Base-by-base conservation (phyloP, 2,888 invertebrate genomes). In the Tetropium fuscum region DNA sequence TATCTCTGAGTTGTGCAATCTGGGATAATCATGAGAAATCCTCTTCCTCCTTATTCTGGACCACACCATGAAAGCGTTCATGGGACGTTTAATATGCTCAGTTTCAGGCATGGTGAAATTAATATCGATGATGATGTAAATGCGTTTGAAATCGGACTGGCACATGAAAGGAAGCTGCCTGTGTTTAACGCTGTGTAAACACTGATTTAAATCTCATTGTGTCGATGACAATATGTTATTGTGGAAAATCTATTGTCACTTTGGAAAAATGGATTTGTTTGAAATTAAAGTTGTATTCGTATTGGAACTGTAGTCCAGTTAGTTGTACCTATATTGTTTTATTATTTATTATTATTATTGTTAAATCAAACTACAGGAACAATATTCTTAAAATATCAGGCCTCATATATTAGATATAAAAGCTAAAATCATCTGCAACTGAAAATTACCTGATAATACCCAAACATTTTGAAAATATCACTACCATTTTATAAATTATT, bases 21-120 rank as follows among this genome's bases (percentile, higher is more conserved):
- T 91, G 54, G 94, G 94, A 77, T 94, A 92, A 78, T 93, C 88
- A 78, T 88, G 85, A 0, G 94, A 92, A 80, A 94, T 94, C 76
- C 92, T 92, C 75, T 92, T 88, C 40, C 94, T 81, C 75, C 93
- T 89, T 64, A 91, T 89, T 34, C 90, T 82, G 1, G 90, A 90
- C 91, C 91, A 91, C 34, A 91, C 91, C 95, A 95, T 95, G 81
- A 95, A 95, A 2, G 95, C 95, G 80, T 95, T 95, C 95, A 95
- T 95, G 0, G 95, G 95, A 69, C 95, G 85, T 81, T 97, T 97
- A 44, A 68, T 59, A 53, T 61, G 63, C 40, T 65, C 66, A 58
- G 60, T 53, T 53, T 64, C 62, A 54, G 70, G 63, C 69, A 70
- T 69, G 30, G 25, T 25, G 13, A 34, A 44, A 49, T 40, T 27